Evolutionary conservation across 53 echinoderm and acorn worm species (phyloP).

Genomic region (Paracentrotus lividus): DNA sequence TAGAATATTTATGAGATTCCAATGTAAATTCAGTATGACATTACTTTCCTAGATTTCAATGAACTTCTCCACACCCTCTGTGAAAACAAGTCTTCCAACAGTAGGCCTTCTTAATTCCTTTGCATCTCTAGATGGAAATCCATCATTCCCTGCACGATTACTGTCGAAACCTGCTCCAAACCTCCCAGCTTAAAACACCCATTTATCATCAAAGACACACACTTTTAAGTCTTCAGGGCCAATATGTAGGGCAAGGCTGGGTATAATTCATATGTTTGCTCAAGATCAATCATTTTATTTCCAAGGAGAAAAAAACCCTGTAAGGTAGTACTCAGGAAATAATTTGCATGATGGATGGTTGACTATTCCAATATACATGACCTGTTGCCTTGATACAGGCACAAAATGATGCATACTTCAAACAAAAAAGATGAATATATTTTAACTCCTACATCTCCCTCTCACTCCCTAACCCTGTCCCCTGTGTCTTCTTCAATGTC

Average conservation of each 20-base stretch:
- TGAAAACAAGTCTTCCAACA: conserved; percentile 15
- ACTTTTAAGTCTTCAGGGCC: neutral
- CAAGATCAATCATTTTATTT: conserved; percentile 55
- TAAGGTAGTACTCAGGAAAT: neutral
- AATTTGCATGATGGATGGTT: conserved; percentile 23
- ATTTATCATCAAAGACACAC: conserved; percentile 8
- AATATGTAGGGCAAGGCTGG: neutral
- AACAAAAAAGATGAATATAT: neutral
- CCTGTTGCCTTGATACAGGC: neutral
- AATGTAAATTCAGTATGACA: neutral
- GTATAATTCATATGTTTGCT: conserved; percentile 38
- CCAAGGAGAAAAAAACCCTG: neutral
- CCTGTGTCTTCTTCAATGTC: neutral
- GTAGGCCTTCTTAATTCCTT: conserved; percentile 14
- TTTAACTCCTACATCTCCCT: neutral
- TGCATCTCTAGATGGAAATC: conserved; percentile 23
- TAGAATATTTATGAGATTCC: neutral
- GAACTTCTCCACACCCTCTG: neutral
- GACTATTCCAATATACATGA: neutral
- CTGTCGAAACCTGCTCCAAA: conserved; percentile 12
- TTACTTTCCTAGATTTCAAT: neutral
- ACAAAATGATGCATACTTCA: conserved; percentile 1
- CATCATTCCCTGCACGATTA: conserved; percentile 10
- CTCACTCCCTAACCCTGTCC: neutral
- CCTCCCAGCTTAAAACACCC: conserved; percentile 43